A percentile compares a stretch with the other conserved stretches of the same genome.
Conservation (phyloP, 2,888 invertebrate species). For the Spodoptera picta region DNA sequence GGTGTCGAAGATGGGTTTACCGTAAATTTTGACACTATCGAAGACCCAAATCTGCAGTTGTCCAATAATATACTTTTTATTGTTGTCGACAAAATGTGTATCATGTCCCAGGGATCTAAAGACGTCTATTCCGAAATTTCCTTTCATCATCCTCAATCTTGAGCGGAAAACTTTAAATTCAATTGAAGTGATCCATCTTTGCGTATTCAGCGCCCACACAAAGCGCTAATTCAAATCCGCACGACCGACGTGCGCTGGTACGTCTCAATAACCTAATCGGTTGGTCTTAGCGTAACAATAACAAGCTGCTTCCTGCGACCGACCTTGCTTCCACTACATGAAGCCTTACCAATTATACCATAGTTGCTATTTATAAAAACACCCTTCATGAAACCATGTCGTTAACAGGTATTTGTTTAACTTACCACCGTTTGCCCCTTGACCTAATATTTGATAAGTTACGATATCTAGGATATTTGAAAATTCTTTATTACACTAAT, state of each 20-base stretch:
- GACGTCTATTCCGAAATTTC: slow-evolving; percentile 3
- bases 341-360: slow-evolving; percentile 66
- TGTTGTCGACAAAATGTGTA: not conserved
- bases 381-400: slow-evolving; percentile 33
- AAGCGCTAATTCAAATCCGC: slow-evolving; percentile 30
- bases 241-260: slow-evolving; percentile 19
- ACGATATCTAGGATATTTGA: not conserved
- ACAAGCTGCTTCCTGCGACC: slow-evolving; percentile 60
- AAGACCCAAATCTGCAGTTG: no score
- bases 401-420: slow-evolving; percentile 18
- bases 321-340: slow-evolving; percentile 55
- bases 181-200: slow-evolving; percentile 31
- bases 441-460: not conserved
- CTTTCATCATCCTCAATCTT: slow-evolving; percentile 22
- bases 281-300: slow-evolving; percentile 54
- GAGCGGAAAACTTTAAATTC: slow-evolving; percentile 16
- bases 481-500: slow-evolving; percentile 10
- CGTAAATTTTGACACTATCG: slow-evolving; percentile 1
- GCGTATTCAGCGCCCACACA: slow-evolving; percentile 41
- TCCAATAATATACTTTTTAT: no score
- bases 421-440: slow-evolving; percentile 13
- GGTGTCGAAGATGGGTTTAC: no score
- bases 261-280: slow-evolving; percentile 49
- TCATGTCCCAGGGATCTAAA: not conserved
- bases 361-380: slow-evolving; percentile 51